Evolutionary conservation across 2,797 vertebrate species (phyloP).

Genomic region (Loris lydekkerianus): DNA sequence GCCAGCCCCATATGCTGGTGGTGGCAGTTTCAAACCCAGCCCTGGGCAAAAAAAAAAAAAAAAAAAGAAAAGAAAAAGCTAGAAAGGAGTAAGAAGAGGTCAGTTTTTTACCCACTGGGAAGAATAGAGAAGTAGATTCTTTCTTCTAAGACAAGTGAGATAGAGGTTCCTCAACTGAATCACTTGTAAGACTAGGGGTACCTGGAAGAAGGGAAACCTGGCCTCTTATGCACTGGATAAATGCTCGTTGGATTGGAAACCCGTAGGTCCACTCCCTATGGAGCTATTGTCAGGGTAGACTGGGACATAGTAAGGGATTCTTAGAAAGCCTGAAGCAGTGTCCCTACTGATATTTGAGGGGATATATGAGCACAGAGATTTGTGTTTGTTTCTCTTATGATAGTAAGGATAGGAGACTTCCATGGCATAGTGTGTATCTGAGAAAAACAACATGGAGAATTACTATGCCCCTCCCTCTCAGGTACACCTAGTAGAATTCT

Average conservation of each 20-base stretch:
- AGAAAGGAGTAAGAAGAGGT: background rate
- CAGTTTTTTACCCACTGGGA: fast-evolving
- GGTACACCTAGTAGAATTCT: background rate
- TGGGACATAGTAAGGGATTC: background rate
- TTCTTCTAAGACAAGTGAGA: background rate
- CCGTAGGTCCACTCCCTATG: background rate
- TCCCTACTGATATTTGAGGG: background rate
- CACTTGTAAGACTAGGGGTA: background rate
- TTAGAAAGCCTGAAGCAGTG: background rate
- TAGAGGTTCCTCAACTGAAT: background rate
- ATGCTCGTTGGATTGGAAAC: background rate
- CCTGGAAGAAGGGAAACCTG: background rate
- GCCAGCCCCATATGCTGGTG: no score
- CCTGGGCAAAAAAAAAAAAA: no score
- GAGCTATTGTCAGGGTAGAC: background rate
- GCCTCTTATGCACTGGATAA: background rate
- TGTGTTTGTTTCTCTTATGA: background rate
- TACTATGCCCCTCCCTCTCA: background rate
- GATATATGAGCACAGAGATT: background rate
- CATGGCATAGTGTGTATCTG: background rate
- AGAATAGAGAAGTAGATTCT: background rate
- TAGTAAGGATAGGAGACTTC: background rate
- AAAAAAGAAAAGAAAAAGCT: background rate
- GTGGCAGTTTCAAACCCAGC: no score
- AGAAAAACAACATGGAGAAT: background rate